Evolutionary conservation across 2,888 invertebrate species (phyloP).

Genomic region (Lasioglossum vierecki): DNA sequence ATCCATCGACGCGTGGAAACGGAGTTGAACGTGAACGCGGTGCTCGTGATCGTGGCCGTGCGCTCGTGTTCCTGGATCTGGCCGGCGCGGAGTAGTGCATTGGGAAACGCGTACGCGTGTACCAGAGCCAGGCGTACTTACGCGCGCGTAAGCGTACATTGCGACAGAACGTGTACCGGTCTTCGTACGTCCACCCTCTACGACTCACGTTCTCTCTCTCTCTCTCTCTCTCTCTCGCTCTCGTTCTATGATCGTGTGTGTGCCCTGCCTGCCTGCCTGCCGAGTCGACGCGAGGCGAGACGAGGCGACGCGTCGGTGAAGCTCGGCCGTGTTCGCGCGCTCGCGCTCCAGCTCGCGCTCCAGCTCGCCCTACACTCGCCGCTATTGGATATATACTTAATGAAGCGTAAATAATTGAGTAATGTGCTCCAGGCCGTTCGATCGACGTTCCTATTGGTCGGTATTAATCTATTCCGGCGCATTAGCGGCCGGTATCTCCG

Average conservation of each 20-base stretch:
- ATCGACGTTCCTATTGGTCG: constrained; percentile 83
- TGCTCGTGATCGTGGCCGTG: constrained; percentile 27
- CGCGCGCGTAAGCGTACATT: constrained; percentile 49
- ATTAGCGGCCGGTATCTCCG: constrained; percentile 82
- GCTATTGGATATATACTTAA: constrained; percentile 84
- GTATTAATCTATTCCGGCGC: constrained; percentile 84
- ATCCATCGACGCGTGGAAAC: constrained; percentile 51
- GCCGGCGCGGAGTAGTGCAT: constrained; percentile 31
- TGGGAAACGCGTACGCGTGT: constrained; percentile 40
- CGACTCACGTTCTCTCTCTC: constrained; percentile 33
- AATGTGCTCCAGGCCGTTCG: constrained; percentile 84
- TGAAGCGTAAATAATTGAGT: constrained; percentile 84
- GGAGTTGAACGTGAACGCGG: constrained; percentile 40
- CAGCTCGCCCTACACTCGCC: constrained; percentile 79
- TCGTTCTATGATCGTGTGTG: constrained; percentile 9
- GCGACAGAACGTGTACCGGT: constrained; percentile 45
- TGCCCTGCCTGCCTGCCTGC: neutral
- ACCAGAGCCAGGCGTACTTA: constrained; percentile 27
- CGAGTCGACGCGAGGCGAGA: neutral
- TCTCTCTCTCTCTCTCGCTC: constrained; percentile 35
- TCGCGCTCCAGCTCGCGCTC: constrained; percentile 64
- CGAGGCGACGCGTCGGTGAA: constrained; percentile 48
- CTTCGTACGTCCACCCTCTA: constrained; percentile 66
- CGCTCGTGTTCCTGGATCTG: constrained; percentile 41
- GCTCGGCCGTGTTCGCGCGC: constrained; percentile 39